Percentiles rank a stretch among this genome's conserved stretches.
These are phyloP conservation scores for Drosophila heteroneura DNA, from an alignment of 2,888 invertebrate species.

Conservation along the genomic window DNA sequence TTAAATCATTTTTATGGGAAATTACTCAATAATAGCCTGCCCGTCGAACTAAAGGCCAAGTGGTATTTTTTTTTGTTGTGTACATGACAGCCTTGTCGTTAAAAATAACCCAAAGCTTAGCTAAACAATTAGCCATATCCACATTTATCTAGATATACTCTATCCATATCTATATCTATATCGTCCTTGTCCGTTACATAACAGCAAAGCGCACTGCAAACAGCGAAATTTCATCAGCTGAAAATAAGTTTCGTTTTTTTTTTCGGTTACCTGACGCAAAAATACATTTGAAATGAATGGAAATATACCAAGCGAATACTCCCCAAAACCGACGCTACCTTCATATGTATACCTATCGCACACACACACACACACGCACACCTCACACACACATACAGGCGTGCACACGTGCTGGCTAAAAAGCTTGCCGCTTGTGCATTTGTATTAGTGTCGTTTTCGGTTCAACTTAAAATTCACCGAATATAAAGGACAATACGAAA, in stretches of 20 bases:
- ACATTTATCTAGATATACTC: not conserved
- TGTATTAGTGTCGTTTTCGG: constrained; percentile 45
- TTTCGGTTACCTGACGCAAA: constrained; percentile 26
- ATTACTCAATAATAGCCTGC: constrained; percentile 60
- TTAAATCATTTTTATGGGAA: constrained; percentile 63
- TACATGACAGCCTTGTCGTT: constrained; percentile 4
- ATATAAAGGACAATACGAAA: constrained; percentile 68
- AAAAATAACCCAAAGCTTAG: constrained; percentile 5
- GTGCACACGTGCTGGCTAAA: constrained; percentile 7
- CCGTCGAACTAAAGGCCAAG: constrained; percentile 11
- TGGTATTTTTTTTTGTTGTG: not conserved
- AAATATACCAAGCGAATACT: constrained; percentile 58
- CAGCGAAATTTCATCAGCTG: constrained; percentile 12
- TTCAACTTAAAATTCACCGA: constrained; percentile 34
- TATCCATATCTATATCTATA: not conserved
- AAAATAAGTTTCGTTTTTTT: constrained; percentile 1
- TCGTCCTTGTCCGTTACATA: constrained; percentile 46
- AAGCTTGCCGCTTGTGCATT: constrained; percentile 51
- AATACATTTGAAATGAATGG: constrained; percentile 72
- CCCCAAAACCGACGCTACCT: constrained; percentile 32
- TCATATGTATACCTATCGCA: constrained; percentile 11
- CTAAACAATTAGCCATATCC: not conserved
- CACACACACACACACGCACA: constrained; percentile 6
- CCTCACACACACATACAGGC: constrained; percentile 12
- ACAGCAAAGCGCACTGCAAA: constrained; percentile 22